Base-by-base conservation (phyloP, 2,888 invertebrate genomes). In the Folsomia candida region DNA sequence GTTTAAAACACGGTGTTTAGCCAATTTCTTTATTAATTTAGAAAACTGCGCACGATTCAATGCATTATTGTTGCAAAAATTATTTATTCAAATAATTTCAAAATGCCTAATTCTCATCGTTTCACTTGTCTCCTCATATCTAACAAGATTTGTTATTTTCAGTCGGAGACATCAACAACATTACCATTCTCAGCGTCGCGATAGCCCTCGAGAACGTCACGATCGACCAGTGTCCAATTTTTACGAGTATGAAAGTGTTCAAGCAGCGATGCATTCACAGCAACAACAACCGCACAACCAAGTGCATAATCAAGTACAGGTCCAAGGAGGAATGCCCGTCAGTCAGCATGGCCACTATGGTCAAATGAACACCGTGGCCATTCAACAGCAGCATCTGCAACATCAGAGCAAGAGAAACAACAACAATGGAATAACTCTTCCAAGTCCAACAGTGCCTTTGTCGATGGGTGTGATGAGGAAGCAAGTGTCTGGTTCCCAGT, bases 201-300 rank as follows among this genome's bases (percentile, higher is more conserved):
- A 78, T 60, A 80, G 82, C 68, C 87, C 87, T 81, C 85, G 87
- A 81, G 86, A 87, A 74, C 82, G 83, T 51, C 87, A 83, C 80
- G 83, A 86, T 64, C 86, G 92, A 22, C 92, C 92, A 3, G 88
- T 90, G 74, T 92, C 92, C 72, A 92, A 91, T 84, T 92, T 90
- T 84, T 92, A 91, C 83, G 92, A 93, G 83, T 92, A 92, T 83
- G 92, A 92, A 83, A 90, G 88, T 78, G 89, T 91, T 66, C 78
- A 79, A 67, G 78, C 77, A 67, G 71, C 74, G 29, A 74, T 71
- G 71, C 71, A 74, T 63, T 67, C 71, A 47, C 74, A 72, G 26
- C 72, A 69, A 3, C 64, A 65, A n/a, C 58, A 68, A 20, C 61
- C 28, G 6, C 67, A 61, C 24, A 66, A 71, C 22, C 71, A 69